A percentile compares a stretch with the other conserved stretches of the same genome.
Conservation (phyloP, 2,113 vertebrate genomes). For the Halcyon senegalensis region DNA sequence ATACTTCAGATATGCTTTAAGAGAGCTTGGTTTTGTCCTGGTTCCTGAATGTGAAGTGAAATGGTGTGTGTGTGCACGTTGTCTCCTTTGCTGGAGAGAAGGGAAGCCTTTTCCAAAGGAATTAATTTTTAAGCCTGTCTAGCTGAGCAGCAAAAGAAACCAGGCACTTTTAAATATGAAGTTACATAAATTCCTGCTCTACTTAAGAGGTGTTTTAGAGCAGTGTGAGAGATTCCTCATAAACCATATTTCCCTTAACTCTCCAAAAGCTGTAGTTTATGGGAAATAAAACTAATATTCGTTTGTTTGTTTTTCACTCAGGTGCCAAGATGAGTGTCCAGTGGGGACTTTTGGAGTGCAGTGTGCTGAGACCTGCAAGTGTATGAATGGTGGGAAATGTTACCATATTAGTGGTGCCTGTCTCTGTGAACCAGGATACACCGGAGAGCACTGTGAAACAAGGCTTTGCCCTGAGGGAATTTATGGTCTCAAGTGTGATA, state of each 20-base stretch:
- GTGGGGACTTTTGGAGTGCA: slow-evolving; percentile 84
- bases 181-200: neutral
- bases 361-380: slow-evolving; percentile 86
- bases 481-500: slow-evolving; percentile 91
- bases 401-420: slow-evolving; percentile 90
- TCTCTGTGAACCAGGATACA: slow-evolving; percentile 89
- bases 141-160: neutral
- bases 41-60: neutral
- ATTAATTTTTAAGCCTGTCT: neutral
- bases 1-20: neutral
- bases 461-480: slow-evolving; percentile 84
- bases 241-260: neutral
- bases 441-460: slow-evolving; percentile 84
- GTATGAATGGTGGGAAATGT: slow-evolving; percentile 88
- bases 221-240: neutral
- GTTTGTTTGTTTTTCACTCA: slow-evolving; percentile 10
- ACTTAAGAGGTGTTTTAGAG: neutral
- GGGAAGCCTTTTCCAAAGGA: neutral
- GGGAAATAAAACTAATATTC: neutral
- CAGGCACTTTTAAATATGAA: neutral
- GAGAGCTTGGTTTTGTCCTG: neutral
- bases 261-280: neutral
- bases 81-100: neutral
- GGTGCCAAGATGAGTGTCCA: slow-evolving; percentile 93
- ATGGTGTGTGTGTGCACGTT: neutral